Evolutionary conservation across 2,113 vertebrate genomes (phyloP), one percentile per base, ranked within the genome.

Genomic region (Callipepla squamata): DNA sequence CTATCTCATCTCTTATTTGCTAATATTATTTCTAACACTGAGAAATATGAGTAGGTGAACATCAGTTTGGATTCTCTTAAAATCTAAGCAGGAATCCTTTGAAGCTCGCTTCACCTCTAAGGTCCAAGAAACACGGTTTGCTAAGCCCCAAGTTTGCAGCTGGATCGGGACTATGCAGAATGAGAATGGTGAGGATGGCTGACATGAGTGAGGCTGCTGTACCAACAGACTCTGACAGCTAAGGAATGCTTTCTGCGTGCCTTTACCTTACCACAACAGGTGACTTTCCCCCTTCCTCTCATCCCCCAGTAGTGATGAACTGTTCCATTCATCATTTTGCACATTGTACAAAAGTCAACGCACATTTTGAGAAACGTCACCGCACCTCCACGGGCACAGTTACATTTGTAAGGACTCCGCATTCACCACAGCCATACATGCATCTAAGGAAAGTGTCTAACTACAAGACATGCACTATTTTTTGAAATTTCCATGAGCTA

Each of bases 321-420:
- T 1, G 3, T 69, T 83, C 76, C 83, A 90, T 92, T 95, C 93
- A 92, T 69, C 70, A 42, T 40, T 23, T 57, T 14, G 7, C 73
- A 83, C 15, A 66, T 45, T 4, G 21, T 30, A 93, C 82, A 85
- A 55, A 94, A 95, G 87, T 53, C 86, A 95, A n/a, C 13, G 61
- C 50, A 61, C 0, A 4, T 90, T 94, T 74, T 81, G 70, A 92
- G 75, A 84, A 85, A 59, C 2, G 13, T 19, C 8, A 21, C 57
- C 65, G 61, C 61, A 34, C 38, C 47, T 62, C 62, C 14, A 8
- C 36, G 3, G 9, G 75, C 55, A 82, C 42, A 15, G 36, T 6
- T 6, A 8, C 3, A 6, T 75, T 90, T 87, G 65, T 38, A 87
- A 57, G 34, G 75, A n/a, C 73, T 78, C 36, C 1, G 67, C 6